Conservation (phyloP, 2,888 invertebrate species). For the Synergus gifuensis region DNA sequence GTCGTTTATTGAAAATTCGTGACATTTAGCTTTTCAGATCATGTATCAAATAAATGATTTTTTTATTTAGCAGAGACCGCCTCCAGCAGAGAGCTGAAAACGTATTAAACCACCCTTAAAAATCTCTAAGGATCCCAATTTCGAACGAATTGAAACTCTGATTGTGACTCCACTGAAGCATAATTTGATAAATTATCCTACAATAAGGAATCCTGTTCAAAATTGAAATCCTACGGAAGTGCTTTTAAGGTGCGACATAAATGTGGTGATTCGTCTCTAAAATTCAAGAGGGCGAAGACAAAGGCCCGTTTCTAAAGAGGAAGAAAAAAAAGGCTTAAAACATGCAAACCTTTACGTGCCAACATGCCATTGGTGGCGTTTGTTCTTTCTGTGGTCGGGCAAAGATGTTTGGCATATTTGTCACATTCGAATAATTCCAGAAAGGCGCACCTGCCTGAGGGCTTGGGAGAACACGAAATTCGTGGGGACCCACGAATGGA, state of each 20-base stretch:
- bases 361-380: constrained; percentile 39
- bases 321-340: constrained; percentile 19
- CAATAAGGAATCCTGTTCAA: background rate
- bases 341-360: constrained; percentile 28
- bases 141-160: background rate
- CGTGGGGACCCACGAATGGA: constrained; percentile 41
- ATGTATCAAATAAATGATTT: constrained; percentile 16
- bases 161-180: too few species aligned
- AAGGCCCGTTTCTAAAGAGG: constrained; percentile 46
- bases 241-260: constrained; percentile 13
- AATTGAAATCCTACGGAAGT: constrained; percentile 19
- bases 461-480: constrained; percentile 52
- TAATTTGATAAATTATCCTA: background rate
- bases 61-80: background rate
- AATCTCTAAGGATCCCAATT: background rate
- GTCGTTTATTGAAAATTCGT: constrained; percentile 68
- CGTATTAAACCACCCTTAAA: background rate
- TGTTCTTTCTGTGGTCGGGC: constrained; percentile 41
- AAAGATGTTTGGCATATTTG: constrained; percentile 73
- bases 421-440: constrained; percentile 75
- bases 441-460: constrained; percentile 70
- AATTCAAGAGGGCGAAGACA: constrained; percentile 43
- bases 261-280: constrained; percentile 25
- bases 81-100: background rate
- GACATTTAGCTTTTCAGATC: background rate